Evolutionary conservation across 2,797 vertebrate species (phyloP).

Genomic region (Semaprochilodus insignis): DNA sequence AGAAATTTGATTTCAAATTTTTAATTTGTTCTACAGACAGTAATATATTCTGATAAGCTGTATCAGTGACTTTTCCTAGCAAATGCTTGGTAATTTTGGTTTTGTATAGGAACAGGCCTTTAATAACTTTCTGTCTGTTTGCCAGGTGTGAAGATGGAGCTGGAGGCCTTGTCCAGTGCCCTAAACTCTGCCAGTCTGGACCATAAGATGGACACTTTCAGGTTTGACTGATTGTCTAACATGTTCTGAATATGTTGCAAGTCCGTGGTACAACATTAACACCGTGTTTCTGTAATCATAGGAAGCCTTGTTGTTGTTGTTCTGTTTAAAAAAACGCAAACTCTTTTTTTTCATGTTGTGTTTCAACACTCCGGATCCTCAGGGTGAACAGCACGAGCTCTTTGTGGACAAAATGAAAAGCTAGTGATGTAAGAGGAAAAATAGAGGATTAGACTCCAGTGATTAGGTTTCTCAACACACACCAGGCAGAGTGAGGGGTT

Average conservation of each 20-base stretch:
- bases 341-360: background rate
- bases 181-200: slow-evolving; percentile 37
- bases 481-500: slow-evolving; percentile 14
- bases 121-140: background rate
- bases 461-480: slow-evolving; percentile 40
- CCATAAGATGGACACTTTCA: slow-evolving; percentile 62
- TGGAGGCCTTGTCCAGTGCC: slow-evolving; percentile 54
- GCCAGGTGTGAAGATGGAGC: slow-evolving; percentile 67
- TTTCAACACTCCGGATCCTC: background rate
- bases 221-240: slow-evolving; percentile 58
- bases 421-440: slow-evolving; percentile 27
- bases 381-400: slow-evolving; percentile 19
- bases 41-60: background rate
- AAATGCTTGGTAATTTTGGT: background rate
- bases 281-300: too few relatives aligned
- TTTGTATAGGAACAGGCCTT: background rate
- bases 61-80: background rate
- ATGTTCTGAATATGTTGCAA: background rate
- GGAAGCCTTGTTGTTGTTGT: too few relatives aligned
- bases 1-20: too few relatives aligned
- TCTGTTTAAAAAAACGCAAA: background rate
- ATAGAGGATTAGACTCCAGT: slow-evolving; percentile 36
- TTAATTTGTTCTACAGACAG: too few relatives aligned
- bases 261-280: too few relatives aligned
- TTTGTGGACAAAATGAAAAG: slow-evolving; percentile 13